A percentile compares a stretch with the other conserved stretches of the same genome.
These are phyloP conservation scores for Terebella lapidaria DNA, from an alignment of 2,888 invertebrate species.

Conservation along the genomic window DNA sequence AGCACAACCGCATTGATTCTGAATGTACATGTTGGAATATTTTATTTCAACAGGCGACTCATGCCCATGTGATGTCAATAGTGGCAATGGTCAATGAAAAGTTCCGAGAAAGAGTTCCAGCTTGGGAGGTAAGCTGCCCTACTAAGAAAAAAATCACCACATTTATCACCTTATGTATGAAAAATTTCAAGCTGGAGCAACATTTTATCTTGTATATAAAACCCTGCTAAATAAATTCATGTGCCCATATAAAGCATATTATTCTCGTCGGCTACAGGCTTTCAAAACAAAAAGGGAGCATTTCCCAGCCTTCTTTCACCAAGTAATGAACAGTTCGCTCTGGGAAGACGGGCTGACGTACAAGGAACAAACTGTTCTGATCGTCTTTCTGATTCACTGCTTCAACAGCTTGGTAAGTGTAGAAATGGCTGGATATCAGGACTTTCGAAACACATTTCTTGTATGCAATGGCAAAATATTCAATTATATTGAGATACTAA, in stretches of 20 bases:
- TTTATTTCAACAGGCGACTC: slow-evolving; percentile 58
- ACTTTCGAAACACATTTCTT: too few relatives aligned
- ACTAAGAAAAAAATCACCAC: too few relatives aligned
- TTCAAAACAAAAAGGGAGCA: slow-evolving; percentile 70
- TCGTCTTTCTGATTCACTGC: slow-evolving; percentile 91
- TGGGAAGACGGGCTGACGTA: slow-evolving; percentile 52
- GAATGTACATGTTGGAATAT: not conserved
- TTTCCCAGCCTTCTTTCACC: slow-evolving; percentile 52
- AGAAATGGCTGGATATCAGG: too few relatives aligned
- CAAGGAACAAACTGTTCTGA: slow-evolving; percentile 76
- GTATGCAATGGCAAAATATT: too few relatives aligned
- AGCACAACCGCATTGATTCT: too few relatives aligned
- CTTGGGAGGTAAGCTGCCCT: slow-evolving; percentile 72
- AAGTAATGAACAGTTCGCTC: slow-evolving; percentile 61
- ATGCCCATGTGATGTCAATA: slow-evolving; percentile 91
- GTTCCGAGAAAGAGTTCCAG: slow-evolving; percentile 90
- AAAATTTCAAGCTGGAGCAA: too few relatives aligned
- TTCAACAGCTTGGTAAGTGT: slow-evolving; percentile 84
- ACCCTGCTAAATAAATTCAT: too few relatives aligned
- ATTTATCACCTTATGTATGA: too few relatives aligned
- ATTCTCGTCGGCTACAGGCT: slow-evolving; percentile 58
- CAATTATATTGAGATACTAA: too few relatives aligned
- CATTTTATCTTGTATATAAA: too few relatives aligned
- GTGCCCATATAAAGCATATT: too few relatives aligned
- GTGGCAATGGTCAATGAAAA: slow-evolving; percentile 99